Evolutionary conservation across 23 tunicate genomes (phyloP), one percentile per base, ranked within the genome.

Genomic region (Botrylloides violaceus): DNA sequence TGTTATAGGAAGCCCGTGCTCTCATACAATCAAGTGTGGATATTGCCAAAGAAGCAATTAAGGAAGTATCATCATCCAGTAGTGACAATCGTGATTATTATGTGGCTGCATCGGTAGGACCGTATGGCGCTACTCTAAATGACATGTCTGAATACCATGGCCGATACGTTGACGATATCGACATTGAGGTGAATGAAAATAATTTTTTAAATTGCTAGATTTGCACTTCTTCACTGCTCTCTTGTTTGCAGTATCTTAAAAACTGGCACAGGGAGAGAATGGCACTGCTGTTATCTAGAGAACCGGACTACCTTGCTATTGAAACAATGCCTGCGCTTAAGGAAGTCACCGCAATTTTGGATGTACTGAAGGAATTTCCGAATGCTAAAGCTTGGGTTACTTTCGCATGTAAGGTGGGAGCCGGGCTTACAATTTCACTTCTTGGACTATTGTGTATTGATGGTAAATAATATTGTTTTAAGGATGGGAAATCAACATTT

Each of bases 141-240:
- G 97, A 90, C 66, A 74, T 83, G 79, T 90, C 97, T 0, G 97
- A 90, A 63, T 90, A 90, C 61, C 61, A 80, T 60, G 97, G 97
- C 2, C 28, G 68, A 7, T 90, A 90, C 38, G 81, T 90, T 60
- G 97, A 90, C 43, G 30, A n/a, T 38, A 65, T 66, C 12, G 59
- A 80, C 2, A 22, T 2, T 2, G 59, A 83, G 80, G 80, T 76
- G 26, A 27, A 3, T 7, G 66, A 19, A 1, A 23, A 18, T 12
- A 15, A 20, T 24, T 24, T 18, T 1, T 24, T 23, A 60, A 20
- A 15, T 25, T 24, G 19, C 30, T 23, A 24, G 29, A 23, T 60
- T 23, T 25, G 65, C 21, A 60, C 21, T 18, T 18, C 29, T 20
- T 49, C 58, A 49, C 58, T 49, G 58, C 20, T 49, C 19, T 22